A percentile compares a stretch with the other conserved stretches of the same genome.
phyloP scores from a whole-genome alignment of 2,797 vertebrate genomes.

The Arrhamphus sclerolepis region DNA sequence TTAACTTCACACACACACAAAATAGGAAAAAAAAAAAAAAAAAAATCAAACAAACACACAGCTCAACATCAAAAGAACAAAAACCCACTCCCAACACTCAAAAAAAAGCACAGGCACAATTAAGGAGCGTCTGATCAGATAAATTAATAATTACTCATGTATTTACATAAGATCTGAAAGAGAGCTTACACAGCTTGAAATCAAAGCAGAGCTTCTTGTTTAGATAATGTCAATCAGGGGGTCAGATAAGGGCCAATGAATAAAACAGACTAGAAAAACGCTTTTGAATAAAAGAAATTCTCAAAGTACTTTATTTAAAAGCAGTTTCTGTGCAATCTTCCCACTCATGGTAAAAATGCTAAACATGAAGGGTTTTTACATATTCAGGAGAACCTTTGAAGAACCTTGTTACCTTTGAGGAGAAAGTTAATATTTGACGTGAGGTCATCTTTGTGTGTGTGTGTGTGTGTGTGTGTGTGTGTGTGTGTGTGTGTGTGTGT shows the following conservation, averaged over 20 bases:
- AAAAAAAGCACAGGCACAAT: slow-evolving; percentile 1
- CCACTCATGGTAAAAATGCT: too few relatives aligned
- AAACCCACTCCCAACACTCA: neutral
- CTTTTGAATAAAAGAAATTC: slow-evolving; percentile 46
- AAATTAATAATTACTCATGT: slow-evolving; percentile 52
- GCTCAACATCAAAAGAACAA: slow-evolving; percentile 57
- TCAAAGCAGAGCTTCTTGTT: slow-evolving; percentile 31
- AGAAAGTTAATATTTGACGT: too few relatives aligned
- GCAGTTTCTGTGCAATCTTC: slow-evolving; percentile 1
- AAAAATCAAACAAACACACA: slow-evolving; percentile 25
- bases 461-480: too few relatives aligned
- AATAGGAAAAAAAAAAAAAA: too few relatives aligned
- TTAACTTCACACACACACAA: slow-evolving; percentile 28
- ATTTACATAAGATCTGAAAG: slow-evolving; percentile 31
- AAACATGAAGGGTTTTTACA: too few relatives aligned
- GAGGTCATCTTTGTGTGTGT: too few relatives aligned
- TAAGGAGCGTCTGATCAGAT: slow-evolving; percentile 26
- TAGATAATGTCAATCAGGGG: slow-evolving; percentile 19
- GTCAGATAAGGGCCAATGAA: slow-evolving; percentile 24
- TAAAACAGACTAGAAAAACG: slow-evolving; percentile 43
- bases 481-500: too few relatives aligned
- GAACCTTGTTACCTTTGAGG: too few relatives aligned
- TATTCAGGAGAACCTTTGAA: too few relatives aligned
- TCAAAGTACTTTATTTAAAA: slow-evolving; percentile 37
- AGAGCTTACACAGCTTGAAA: slow-evolving; percentile 9